A percentile compares a stretch with the other conserved stretches of the same genome.
Conservation (phyloP, 2,113 vertebrate genomes). For the Myotis davidii region DNA sequence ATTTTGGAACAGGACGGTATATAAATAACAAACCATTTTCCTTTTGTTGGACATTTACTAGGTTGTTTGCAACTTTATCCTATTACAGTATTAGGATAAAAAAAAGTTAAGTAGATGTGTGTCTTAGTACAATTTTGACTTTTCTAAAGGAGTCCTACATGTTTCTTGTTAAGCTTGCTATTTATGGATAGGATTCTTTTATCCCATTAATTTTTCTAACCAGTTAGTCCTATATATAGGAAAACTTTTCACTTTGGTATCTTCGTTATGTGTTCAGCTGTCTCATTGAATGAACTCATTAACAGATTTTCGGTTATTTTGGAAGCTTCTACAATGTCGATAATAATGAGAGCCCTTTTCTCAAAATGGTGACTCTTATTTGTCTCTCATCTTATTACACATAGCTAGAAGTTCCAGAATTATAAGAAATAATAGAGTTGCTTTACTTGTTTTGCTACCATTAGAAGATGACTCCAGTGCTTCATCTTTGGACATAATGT, state of each 20-base stretch:
- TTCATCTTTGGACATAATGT: conserved; percentile 9
- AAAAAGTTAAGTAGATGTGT: not conserved
- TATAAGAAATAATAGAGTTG: not conserved
- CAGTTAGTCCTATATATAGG: not conserved
- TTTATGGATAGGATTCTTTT: not conserved
- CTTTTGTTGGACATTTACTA: not conserved
- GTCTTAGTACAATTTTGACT: not conserved
- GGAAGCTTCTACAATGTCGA: not conserved
- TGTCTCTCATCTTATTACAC: not conserved
- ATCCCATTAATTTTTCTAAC: not conserved
- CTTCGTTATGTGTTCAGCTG: not conserved
- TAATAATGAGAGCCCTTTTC: conserved; percentile 16
- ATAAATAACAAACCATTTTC: conserved; percentile 7
- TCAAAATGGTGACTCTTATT: conserved; percentile 17
- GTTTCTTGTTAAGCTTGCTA: not conserved
- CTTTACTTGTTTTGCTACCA: not conserved
- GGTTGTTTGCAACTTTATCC: not conserved
- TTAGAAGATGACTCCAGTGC: not conserved
- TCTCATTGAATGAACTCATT: not conserved
- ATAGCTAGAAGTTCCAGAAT: conserved; percentile 14
- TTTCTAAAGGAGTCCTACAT: not conserved
- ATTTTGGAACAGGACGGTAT: not conserved
- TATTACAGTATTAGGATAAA: not conserved
- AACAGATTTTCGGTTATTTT: not conserved
- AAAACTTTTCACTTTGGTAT: not conserved